A percentile compares a stretch with the other conserved stretches of the same genome.
Evolutionary conservation across 2,113 vertebrate genomes (phyloP).

Genomic region (Rhinopomastus cyanomelas): DNA sequence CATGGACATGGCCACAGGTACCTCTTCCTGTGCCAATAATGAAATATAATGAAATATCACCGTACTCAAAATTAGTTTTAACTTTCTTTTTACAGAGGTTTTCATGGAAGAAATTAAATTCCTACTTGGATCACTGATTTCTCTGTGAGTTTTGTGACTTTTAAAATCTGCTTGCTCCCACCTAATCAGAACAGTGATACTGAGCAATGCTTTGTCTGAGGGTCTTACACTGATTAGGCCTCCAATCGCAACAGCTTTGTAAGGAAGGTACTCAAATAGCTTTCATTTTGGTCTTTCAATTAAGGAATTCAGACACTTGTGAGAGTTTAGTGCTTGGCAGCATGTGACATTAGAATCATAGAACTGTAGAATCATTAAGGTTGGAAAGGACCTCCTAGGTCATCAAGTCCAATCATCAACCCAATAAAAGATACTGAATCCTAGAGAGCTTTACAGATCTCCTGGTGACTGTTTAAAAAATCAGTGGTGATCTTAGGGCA

Average conservation of each 20-base stretch:
- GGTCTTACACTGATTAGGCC: neutral
- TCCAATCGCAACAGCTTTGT: neutral
- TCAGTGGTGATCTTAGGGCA: neutral
- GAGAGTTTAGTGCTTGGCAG: neutral
- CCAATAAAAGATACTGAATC: neutral
- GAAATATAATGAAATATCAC: neutral
- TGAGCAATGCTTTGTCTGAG: neutral
- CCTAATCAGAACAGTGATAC: neutral
- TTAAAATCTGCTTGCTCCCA: neutral
- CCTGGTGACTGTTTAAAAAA: neutral
- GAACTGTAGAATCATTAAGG: no score
- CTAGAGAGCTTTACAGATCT: neutral
- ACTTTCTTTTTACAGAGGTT: neutral
- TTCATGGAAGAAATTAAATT: neutral
- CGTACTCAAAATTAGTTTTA: neutral
- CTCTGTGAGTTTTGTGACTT: neutral
- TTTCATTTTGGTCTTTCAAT: constrained; percentile 5
- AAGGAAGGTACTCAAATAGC: neutral
- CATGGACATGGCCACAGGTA: neutral
- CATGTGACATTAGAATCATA: neutral
- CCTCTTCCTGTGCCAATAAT: neutral
- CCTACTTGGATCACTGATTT: neutral
- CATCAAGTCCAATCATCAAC: no score
- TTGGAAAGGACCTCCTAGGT: no score
- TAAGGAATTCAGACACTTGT: neutral